Evolutionary conservation across 2,888 invertebrate genomes (phyloP).

Genomic region (Nephrotoma appendiculata): DNA sequence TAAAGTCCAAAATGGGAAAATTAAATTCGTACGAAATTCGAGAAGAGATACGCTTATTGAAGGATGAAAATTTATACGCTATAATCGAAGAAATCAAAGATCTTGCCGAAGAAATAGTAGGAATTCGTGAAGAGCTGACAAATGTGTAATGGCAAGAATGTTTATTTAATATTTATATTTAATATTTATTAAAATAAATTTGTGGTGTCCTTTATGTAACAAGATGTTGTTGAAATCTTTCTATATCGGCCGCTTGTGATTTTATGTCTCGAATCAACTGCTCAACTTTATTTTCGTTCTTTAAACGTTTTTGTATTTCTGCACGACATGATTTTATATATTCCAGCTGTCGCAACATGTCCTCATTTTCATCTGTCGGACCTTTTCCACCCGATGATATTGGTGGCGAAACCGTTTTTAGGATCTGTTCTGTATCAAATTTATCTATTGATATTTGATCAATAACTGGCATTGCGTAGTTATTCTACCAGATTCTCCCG

Average conservation of each 20-base stretch:
- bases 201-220: background rate
- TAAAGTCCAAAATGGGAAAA: background rate
- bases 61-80: no score
- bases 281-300: background rate
- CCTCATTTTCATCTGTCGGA: background rate
- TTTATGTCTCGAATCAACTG: background rate
- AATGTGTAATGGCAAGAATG: no score
- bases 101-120: no score
- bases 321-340: background rate
- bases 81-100: background rate
- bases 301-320: background rate
- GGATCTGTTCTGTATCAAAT: no score
- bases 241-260: no score
- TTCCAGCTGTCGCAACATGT: background rate
- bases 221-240: background rate
- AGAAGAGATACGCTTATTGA: background rate
- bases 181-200: background rate
- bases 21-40: background rate
- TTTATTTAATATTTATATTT: no score
- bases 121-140: background rate
- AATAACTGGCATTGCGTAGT: no score
- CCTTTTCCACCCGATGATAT: background rate
- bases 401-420: no score
- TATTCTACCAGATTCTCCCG: no score
- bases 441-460: no score